Evolutionary conservation across 2,797 vertebrate genomes (phyloP).

Genomic region (Cottoperca gobio): DNA sequence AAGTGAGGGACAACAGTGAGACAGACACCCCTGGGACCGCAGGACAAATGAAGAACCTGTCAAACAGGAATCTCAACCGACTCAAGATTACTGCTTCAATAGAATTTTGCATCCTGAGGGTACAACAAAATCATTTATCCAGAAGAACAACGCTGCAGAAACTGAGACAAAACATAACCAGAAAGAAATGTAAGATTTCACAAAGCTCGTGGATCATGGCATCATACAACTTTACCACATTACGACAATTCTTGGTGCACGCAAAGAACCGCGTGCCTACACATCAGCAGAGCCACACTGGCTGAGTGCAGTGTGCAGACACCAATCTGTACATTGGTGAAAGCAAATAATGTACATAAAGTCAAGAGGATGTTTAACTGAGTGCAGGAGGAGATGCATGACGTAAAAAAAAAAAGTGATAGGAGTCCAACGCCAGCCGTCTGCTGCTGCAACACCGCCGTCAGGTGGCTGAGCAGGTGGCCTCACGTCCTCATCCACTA

Average conservation of each 20-base stretch:
- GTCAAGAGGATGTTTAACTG: not conserved
- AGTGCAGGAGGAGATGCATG: not conserved
- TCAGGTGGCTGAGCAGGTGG: not conserved
- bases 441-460: not conserved
- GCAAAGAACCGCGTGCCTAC: no score
- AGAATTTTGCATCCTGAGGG: not conserved
- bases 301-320: rapidly evolving
- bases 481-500: constrained; percentile 7
- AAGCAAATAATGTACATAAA: not conserved
- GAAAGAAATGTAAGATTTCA: not conserved
- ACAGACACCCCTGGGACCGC: not conserved
- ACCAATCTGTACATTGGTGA: not conserved
- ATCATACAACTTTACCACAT: not conserved
- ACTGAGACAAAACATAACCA: not conserved
- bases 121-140: not conserved
- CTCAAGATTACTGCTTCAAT: not conserved
- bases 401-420: not conserved
- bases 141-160: not conserved
- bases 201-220: no score
- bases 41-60: not conserved
- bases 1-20: not conserved
- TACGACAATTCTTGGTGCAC: not conserved
- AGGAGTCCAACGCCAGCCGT: constrained; percentile 4
- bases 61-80: not conserved
- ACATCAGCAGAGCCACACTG: not conserved